Conservation (phyloP, 2,888 invertebrate genomes). For the Euzophera pinguis region DNA sequence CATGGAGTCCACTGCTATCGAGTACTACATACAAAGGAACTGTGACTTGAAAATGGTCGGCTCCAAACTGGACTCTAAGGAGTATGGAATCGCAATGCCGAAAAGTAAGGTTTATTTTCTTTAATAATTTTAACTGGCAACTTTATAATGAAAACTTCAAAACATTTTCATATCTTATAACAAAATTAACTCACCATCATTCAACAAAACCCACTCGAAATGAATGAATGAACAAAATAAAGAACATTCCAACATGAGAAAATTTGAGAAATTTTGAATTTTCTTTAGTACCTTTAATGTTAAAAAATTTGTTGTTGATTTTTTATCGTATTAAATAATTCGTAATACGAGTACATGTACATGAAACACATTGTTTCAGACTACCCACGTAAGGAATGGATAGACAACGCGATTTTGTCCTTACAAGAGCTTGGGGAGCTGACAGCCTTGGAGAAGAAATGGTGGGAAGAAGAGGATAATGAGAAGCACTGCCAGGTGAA, state of each 20-base stretch:
- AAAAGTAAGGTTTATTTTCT: constrained; percentile 84
- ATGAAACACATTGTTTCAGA: constrained; percentile 73
- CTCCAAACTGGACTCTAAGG: constrained; percentile 87
- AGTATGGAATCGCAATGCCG: constrained; percentile 91
- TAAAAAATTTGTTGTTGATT: too few species aligned
- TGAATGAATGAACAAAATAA: too few species aligned
- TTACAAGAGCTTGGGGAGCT: constrained; percentile 93
- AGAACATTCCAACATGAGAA: too few species aligned
- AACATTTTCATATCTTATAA: too few species aligned
- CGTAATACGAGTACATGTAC: too few species aligned
- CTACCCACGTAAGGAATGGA: constrained; percentile 84
- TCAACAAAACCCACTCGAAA: too few species aligned
- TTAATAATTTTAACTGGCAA: too few species aligned
- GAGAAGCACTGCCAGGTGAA: constrained; percentile 45
- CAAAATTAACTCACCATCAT: too few species aligned
- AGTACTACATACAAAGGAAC: constrained; percentile 90
- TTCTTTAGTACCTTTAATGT: too few species aligned
- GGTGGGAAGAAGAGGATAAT: constrained; percentile 90
- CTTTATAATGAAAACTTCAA: too few species aligned
- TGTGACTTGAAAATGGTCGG: constrained; percentile 91
- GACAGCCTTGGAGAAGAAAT: constrained; percentile 87
- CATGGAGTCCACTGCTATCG: constrained; percentile 97
- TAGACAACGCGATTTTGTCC: constrained; percentile 91
- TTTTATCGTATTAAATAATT: not conserved
- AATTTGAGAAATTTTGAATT: too few species aligned